Conservation (phyloP, 2,113 vertebrate species). For the Syngnathus floridae region DNA sequence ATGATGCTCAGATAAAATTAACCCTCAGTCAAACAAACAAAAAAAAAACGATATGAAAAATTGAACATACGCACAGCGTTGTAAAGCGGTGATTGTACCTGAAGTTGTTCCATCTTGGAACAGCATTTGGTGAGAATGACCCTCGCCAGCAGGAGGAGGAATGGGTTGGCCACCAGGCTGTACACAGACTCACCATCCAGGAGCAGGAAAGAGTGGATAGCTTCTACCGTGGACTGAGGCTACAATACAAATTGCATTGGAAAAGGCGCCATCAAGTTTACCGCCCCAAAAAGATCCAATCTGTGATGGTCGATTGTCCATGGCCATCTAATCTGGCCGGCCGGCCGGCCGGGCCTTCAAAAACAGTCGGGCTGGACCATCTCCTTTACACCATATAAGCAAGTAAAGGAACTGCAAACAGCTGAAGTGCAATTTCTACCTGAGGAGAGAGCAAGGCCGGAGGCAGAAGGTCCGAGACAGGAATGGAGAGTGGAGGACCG, state of each 20-base stretch:
- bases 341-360: too few relatives aligned
- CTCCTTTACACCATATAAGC: not conserved
- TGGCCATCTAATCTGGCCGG: too few relatives aligned
- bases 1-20: not conserved
- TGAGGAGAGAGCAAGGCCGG: conserved; percentile 68
- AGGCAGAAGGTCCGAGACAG: conserved; percentile 76
- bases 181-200: conserved; percentile 92
- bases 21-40: not conserved
- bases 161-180: conserved; percentile 76
- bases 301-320: too few relatives aligned
- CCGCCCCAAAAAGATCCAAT: not conserved
- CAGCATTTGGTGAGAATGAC: conserved; percentile 77
- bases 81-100: conserved; percentile 68
- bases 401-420: not conserved
- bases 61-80: not conserved
- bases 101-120: conserved; percentile 72
- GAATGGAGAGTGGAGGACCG: conserved; percentile 76
- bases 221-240: conserved; percentile 56
- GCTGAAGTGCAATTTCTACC: conserved; percentile 59
- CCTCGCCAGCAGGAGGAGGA: conserved; percentile 81
- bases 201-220: conserved; percentile 71
- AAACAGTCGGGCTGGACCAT: too few relatives aligned
- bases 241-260: conserved; percentile 28
- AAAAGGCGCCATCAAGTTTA: not conserved
- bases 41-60: not conserved